Percentiles rank a stretch among this genome's conserved stretches.
Conservation (phyloP, 2,888 invertebrate species). For the Podabrus alpinus region DNA sequence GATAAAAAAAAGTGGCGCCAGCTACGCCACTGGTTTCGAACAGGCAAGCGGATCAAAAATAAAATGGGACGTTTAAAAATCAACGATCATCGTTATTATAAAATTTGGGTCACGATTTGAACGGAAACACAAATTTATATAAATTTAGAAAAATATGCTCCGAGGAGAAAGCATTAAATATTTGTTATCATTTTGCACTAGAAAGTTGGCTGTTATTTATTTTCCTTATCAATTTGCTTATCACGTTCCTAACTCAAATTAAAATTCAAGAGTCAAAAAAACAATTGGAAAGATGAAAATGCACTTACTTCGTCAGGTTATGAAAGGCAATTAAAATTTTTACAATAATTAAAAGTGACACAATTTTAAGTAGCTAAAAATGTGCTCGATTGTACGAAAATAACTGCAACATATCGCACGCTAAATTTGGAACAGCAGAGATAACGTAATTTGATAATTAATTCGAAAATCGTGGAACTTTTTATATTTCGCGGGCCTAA, state of each 20-base stretch:
- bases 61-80: neutral
- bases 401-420: neutral
- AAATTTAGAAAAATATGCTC: neutral
- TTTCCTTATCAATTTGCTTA: slow-evolving; percentile 9
- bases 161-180: slow-evolving; percentile 2
- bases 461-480: neutral
- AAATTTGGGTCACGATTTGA: neutral
- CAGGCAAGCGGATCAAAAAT: neutral
- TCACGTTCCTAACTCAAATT: neutral
- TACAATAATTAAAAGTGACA: neutral
- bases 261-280: neutral
- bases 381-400: neutral
- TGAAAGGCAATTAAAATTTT: neutral
- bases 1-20: neutral
- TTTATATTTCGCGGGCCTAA: neutral
- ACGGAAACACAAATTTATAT: neutral
- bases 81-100: neutral
- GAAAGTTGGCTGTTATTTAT: slow-evolving; percentile 3
- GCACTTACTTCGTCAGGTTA: neutral
- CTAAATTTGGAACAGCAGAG: neutral
- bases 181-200: slow-evolving; percentile 4
- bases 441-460: neutral
- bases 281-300: neutral
- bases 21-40: neutral
- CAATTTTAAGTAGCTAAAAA: neutral